Percentiles rank a stretch among this genome's conserved stretches.
Conservation (phyloP, 1,140 invertebrate species). For the Drosophila takahashii region DNA sequence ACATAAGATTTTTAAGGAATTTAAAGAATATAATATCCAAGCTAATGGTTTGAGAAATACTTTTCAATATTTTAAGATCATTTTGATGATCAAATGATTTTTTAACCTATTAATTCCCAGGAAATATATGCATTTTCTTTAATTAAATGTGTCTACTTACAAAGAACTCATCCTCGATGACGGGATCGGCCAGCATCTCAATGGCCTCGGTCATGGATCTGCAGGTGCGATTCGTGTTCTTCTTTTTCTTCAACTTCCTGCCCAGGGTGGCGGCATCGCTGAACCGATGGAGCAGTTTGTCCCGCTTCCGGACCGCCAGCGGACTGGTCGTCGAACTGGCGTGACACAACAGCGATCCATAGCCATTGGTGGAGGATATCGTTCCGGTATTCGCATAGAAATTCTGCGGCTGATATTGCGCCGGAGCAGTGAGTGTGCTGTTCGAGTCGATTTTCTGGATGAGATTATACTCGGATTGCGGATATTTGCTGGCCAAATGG, state of each 20-base stretch:
- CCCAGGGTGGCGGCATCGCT: slow-evolving; percentile 84
- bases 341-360: slow-evolving; percentile 79
- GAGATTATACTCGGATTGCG: slow-evolving; percentile 81
- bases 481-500: slow-evolving; percentile 75
- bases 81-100: no score
- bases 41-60: background rate
- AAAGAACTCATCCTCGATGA: slow-evolving; percentile 84
- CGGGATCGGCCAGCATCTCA: slow-evolving; percentile 84
- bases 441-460: slow-evolving; percentile 82
- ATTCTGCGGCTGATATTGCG: slow-evolving; percentile 79
- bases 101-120: background rate
- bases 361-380: slow-evolving; percentile 71
- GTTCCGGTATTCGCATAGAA: slow-evolving; percentile 76
- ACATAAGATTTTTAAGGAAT: no score
- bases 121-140: background rate
- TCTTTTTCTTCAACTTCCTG: slow-evolving; percentile 81
- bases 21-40: background rate
- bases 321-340: slow-evolving; percentile 76
- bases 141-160: slow-evolving; percentile 64
- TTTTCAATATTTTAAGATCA: no score
- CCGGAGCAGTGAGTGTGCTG: slow-evolving; percentile 70
- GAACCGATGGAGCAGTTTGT: slow-evolving; percentile 82
- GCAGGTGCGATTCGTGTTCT: slow-evolving; percentile 82
- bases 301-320: slow-evolving; percentile 75
- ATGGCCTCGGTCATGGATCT: slow-evolving; percentile 84